phyloP scores from a whole-genome alignment of 2,888 invertebrate species.

The Eulithis testata region DNA sequence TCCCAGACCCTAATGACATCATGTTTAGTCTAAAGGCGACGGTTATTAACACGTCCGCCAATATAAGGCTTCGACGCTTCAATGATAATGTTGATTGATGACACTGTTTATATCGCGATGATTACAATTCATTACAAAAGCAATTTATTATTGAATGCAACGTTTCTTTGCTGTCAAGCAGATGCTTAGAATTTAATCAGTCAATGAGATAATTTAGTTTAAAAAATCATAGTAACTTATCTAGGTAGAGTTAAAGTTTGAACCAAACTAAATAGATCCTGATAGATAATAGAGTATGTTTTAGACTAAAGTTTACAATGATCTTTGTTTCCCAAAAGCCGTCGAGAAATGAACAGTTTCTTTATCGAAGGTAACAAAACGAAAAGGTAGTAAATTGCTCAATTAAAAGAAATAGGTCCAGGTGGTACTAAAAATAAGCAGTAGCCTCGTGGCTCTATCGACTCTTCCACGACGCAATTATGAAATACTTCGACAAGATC shows the following conservation, averaged over 20 bases:
- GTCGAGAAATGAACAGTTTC: constrained; percentile 11
- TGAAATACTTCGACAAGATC: constrained; percentile 25
- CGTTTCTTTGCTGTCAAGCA: constrained; percentile 21
- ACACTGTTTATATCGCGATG: constrained; percentile 47
- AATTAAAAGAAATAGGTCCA: constrained; percentile 28
- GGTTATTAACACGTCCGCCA: constrained; percentile 50
- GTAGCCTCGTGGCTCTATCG: constrained; percentile 14
- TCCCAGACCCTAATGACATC: constrained; percentile 55
- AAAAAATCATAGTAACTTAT: too few species aligned
- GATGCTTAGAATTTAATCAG: constrained; percentile 9
- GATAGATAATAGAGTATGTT: not conserved
- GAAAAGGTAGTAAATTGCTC: constrained; percentile 34
- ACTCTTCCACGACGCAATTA: constrained; percentile 20
- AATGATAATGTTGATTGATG: constrained; percentile 55
- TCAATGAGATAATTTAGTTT: too few species aligned
- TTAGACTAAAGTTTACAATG: not conserved
- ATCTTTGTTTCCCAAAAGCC: constrained; percentile 4
- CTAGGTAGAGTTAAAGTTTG: not conserved
- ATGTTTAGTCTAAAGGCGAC: constrained; percentile 61
- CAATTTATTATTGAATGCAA: constrained; percentile 28
- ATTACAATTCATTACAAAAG: constrained; percentile 41
- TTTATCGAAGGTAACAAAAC: constrained; percentile 23
- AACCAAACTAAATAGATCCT: not conserved
- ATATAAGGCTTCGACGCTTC: constrained; percentile 53
- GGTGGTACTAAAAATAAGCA: constrained; percentile 20